Evolutionary conservation across 1,140 invertebrate species (phyloP), one percentile per base, ranked within the genome.

Genomic region (Prorops nasuta): DNA sequence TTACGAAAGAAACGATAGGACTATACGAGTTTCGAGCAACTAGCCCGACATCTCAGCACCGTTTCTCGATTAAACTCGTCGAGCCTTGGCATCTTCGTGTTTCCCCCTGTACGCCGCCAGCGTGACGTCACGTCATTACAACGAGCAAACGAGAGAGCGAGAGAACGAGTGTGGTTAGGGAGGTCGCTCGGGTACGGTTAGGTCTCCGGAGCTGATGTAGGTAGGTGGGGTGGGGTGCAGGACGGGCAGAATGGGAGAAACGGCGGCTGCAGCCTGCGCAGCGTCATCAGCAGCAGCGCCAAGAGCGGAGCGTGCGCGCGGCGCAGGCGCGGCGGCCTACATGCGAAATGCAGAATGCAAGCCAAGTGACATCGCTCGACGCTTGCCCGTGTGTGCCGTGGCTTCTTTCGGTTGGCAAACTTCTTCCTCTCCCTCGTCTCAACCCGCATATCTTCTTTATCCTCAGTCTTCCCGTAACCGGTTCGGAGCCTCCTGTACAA

Each of bases 401-500:
- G 36, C 35, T 46, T 41, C 38, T 4, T 17, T 37, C 22, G 12
- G 28, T 18, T 36, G 22, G 36, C 18, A 28, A 17, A 21, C 22
- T 19, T 39, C 24, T 18, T 17, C 20, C 18, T 16, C 39, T 9
- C 20, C 20, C 22, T 28, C 10, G n/a, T n/a, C n/a, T 7, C 41
- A n/a, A 7, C 35, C 7, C 35, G 35, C 24, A 28, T 28, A 4
- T 28, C 24, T 44, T 21, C 21, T 39, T 41, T 31, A 24, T 31
- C 32, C 22, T 34, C 31, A 17, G n/a, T 37, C 24, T 10, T 28
- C 24, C 24, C 19, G 16, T 31, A 54, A 54, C 55, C 55, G 51
- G 53, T 58, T 56, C 35, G 35, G 44, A 40, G 21, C 53, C 40
- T 39, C 51, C n/a, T n/a, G 54, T 48, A 51, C 54, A 54, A 53